Evolutionary conservation across 2,797 vertebrate genomes (phyloP), one percentile per base, ranked within the genome.

Genomic region (Lacerta agilis): DNA sequence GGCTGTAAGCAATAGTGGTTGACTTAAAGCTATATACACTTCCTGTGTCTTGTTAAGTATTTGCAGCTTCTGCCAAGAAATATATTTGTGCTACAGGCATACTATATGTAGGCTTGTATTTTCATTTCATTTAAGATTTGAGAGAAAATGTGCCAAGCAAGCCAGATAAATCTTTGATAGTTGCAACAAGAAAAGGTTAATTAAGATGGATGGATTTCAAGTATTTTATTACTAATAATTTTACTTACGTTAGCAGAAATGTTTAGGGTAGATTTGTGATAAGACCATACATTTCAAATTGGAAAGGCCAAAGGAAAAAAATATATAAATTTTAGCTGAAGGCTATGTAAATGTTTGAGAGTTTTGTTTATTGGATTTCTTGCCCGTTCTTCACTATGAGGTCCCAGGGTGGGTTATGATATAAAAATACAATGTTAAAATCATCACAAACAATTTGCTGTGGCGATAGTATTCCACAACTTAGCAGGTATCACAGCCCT

Each of bases 11-110:
- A 78, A 89, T 55, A 79, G 41, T 55, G 79, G 41, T 38, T 10
- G 23, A 36, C 23, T 82, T 93, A 69, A 83, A 45, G 18, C 43
- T 17, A 18, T 1, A 33, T 84, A 45, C 82, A 41, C 20, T 92
- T 92, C 45, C 25, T 71, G 85, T 17, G 15, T n/a, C 5, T 1
- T 77, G 15, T 92, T 86, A 83, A 84, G 91, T 76, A 92, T 88
- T 90, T 91, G 72, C 61, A 91, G 23, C 85, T 83, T 79, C 76
- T 90, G 45, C 43, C 82, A 90, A 82, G 88, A 79, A 33, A 10
- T 71, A 38, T 10, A 78, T 83, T 88, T 89, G 90, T 79, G 78
- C 43, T 79, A 13, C 76, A 82, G 27, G 0, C 33, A 87, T 61
- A 20, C 43, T 87, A 73, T 55, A 71, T 66, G 8, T 13, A 64